Conservation (phyloP, 2,113 vertebrate genomes). For the Uria aalge region DNA sequence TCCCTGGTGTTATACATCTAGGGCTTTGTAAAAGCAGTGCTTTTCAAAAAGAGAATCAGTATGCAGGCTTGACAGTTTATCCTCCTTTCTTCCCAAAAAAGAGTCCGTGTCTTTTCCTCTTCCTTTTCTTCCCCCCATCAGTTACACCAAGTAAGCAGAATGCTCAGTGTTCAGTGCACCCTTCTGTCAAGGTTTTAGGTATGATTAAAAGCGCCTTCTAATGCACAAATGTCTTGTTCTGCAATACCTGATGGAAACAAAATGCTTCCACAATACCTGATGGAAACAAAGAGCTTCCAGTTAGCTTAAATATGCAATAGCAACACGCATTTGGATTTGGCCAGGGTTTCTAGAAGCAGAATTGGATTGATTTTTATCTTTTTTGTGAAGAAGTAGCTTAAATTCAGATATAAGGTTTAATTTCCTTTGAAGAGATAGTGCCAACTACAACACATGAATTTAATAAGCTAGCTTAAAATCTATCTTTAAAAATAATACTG, state of each 20-base stretch:
- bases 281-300: slow-evolving; percentile 4
- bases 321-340: not conserved
- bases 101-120: not conserved
- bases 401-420: slow-evolving; percentile 14
- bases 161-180: not conserved
- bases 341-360: not conserved
- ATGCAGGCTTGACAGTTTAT: not conserved
- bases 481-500: not conserved
- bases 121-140: not conserved
- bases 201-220: not conserved
- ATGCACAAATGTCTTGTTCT: not conserved
- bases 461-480: not conserved
- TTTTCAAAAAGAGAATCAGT: not conserved
- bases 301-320: not conserved
- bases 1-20: not conserved
- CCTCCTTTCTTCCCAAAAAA: not conserved
- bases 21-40: not conserved
- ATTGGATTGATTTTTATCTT: slow-evolving; percentile 9
- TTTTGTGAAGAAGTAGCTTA: not conserved
- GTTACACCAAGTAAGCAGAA: not conserved
- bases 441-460: not conserved
- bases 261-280: not conserved
- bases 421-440: slow-evolving; percentile 29
- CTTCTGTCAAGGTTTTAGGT: slow-evolving; percentile 24
- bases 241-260: slow-evolving; percentile 3